phyloP scores from a whole-genome alignment of 2,797 vertebrate genomes.

The Heliangelus exortis region DNA sequence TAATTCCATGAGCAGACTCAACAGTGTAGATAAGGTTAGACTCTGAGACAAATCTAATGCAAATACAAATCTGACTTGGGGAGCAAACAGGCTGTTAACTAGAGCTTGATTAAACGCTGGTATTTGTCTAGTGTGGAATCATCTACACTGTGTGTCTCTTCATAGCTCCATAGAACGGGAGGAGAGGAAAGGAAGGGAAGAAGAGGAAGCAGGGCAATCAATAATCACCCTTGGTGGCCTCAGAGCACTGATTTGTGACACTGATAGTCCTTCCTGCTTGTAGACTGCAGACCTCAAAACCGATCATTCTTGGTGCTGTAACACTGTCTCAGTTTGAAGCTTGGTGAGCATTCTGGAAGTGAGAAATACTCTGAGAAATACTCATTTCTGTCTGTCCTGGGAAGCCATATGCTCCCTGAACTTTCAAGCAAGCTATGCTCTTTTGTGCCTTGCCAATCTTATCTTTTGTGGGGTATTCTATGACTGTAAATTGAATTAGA shows the following conservation, averaged over 20 bases:
- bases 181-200: neutral
- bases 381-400: conserved; percentile 24
- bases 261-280: neutral
- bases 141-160: neutral
- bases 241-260: neutral
- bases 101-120: neutral
- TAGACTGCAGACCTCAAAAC: neutral
- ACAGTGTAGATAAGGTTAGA: neutral
- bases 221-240: neutral
- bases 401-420: conserved; percentile 38
- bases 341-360: conserved; percentile 2
- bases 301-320: neutral
- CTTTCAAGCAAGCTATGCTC: neutral
- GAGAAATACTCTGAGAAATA: conserved; percentile 6
- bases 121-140: neutral
- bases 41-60: neutral
- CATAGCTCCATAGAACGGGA: neutral
- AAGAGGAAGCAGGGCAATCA: neutral
- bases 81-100: conserved; percentile 8
- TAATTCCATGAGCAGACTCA: neutral
- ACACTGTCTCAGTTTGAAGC: neutral
- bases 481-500: conserved; percentile 29
- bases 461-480: neutral
- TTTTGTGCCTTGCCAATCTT: conserved; percentile 54
- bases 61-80: neutral